Evolutionary conservation across 2,888 invertebrate genomes (phyloP), one percentile per base, ranked within the genome.

Genomic region (Polyploca ridens): DNA sequence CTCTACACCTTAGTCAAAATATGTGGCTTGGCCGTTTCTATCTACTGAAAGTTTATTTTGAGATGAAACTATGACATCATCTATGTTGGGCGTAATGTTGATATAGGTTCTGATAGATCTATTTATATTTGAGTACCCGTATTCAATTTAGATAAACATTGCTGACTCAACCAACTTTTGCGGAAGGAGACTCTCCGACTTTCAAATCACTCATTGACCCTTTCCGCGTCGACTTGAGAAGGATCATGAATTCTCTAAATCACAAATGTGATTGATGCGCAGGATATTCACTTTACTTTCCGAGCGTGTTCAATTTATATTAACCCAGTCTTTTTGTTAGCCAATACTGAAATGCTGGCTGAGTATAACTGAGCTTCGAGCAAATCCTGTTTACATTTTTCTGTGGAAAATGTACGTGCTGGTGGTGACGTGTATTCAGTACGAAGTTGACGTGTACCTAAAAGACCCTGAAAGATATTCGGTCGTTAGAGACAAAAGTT

Each of bases 101-200:
- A 54, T 19, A 19, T n/a, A 46, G n/a, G 14, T n/a, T 46, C 54
- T 1, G 6, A 19, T 10, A 54, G 54, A 54, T 54, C 54, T 54
- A 54, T 54, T 19, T 19, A 7, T 54, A 16, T 19, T 19, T 19
- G 19, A 10, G 54, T 54, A 10, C 0, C 54, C 54, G 14, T 0
- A 54, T 16, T 49, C 49, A 49, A 49, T 49, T 16, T n/a, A 19
- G 19, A 54, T 19, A 13, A 54, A 54, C 19, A 54, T 54, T 19
- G 19, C 54, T 19, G 19, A 54, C 54, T 54, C 54, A 4, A 70
- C 69, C 73, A 69, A 66, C 70, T 73, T 70, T 59, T 38, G 54
- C 62, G 33, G 35, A 33, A 33, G 33, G 33, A 33, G 38, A 62
- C 59, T 63, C 64, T 66, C 61, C 41, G 64, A 67, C 66, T 73